phyloP scores from a whole-genome alignment of 2,113 vertebrate genomes.

The Hiodon tergisus region DNA sequence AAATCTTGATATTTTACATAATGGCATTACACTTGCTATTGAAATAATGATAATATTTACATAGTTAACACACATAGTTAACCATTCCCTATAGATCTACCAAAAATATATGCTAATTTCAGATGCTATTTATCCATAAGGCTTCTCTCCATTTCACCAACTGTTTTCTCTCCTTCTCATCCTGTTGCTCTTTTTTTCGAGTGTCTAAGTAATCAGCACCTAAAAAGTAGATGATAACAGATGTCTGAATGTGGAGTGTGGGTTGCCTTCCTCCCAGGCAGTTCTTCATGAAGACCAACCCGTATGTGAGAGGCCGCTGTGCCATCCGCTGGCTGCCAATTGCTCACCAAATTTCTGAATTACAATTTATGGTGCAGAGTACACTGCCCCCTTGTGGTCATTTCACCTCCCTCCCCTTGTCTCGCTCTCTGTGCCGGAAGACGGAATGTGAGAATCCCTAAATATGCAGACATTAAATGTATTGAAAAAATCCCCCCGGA shows the following conservation, averaged over 20 bases:
- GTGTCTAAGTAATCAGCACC: neutral
- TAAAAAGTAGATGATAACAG: slow-evolving; percentile 1
- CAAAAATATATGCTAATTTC: too few relatives aligned
- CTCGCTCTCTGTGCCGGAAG: neutral
- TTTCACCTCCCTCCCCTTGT: neutral
- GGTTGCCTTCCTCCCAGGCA: slow-evolving; percentile 13
- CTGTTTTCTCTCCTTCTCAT: neutral
- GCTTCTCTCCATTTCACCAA: neutral
- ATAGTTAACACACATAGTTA: too few relatives aligned
- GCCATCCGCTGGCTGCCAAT: neutral
- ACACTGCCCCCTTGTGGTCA: slow-evolving; percentile 58
- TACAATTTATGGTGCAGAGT: slow-evolving; percentile 26
- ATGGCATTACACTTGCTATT: too few relatives aligned
- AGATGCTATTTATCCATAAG: neutral
- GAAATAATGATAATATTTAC: neutral
- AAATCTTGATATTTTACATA: too few relatives aligned
- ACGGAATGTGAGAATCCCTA: too few relatives aligned
- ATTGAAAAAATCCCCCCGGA: too few relatives aligned
- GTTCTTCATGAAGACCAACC: slow-evolving; percentile 11
- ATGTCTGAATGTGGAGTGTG: slow-evolving; percentile 14
- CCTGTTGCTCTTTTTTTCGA: neutral
- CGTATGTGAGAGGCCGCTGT: slow-evolving; percentile 8
- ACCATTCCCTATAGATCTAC: neutral
- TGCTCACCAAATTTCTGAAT: neutral
- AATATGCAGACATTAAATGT: too few relatives aligned